These are phyloP conservation scores for Macquaria ambigua DNA, from an alignment of 2,113 vertebrate genomes.

Conservation along the genomic window DNA sequence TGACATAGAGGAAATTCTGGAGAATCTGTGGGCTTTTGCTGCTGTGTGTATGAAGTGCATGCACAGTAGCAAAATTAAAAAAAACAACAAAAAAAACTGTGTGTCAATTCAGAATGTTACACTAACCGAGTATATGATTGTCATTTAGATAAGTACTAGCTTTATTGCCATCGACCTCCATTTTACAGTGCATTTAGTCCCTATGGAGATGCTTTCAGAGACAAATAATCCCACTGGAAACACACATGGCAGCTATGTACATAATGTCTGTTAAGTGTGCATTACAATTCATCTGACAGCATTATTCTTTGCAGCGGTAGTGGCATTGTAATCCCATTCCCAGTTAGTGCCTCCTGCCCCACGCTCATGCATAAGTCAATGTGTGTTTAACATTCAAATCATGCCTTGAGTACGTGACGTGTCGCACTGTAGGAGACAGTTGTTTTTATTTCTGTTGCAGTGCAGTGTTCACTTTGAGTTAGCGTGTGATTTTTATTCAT, in stretches of 20 bases:
- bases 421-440: constrained; percentile 67
- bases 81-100: not conserved
- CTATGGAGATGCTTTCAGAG: constrained; percentile 54
- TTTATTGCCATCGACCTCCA: constrained; percentile 44
- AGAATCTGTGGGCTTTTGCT: constrained; percentile 3
- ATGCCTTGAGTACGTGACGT: constrained; percentile 57
- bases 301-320: constrained; percentile 57
- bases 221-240: constrained; percentile 60
- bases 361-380: constrained; percentile 75
- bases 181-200: constrained; percentile 64
- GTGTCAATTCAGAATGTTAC: constrained; percentile 34
- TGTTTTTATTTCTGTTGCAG: constrained; percentile 74
- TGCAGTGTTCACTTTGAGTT: constrained; percentile 65
- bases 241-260: constrained; percentile 50
- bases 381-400: constrained; percentile 80
- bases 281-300: constrained; percentile 72
- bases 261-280: constrained; percentile 64
- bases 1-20: constrained; percentile 21
- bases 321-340: constrained; percentile 77
- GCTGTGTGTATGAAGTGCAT: not conserved
- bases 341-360: constrained; percentile 72
- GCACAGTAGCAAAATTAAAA: not conserved
- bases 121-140: constrained; percentile 26
- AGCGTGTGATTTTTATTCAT: constrained; percentile 75
- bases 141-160: constrained; percentile 62